Evolutionary conservation across 2,888 invertebrate genomes (phyloP), one percentile per base, ranked within the genome.

Genomic region (Sarcophaga rosellei): DNA sequence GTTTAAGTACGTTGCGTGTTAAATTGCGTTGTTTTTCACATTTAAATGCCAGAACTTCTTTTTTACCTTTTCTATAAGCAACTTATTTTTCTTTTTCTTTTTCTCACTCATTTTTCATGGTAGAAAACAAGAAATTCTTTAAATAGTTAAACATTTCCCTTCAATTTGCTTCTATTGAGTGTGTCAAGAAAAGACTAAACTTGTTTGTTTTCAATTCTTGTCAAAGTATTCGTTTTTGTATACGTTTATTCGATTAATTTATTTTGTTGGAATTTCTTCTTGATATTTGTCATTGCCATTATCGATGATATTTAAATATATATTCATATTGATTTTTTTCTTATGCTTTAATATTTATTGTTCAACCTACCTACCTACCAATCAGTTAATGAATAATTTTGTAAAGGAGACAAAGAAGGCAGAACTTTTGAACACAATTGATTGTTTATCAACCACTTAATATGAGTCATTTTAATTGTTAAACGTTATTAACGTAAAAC

Each of bases 1-100:
- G 15, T 15, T 70, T 23, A 61, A 66, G 47, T 61, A 75, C 59
- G 45, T 80, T 73, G 80, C 80, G 80, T 80, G 80, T 61, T 44
- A 59, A 66, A 10, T 47, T 73, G 20, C 45, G 44, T 66, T 59
- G n/a, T 53, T 12, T 65, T 57, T 23, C 8, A 12, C 35, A 20
- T 69, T 69, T 25, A 45, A 61, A 68, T 57, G 25, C 61, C 61
- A 44, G 11, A 35, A 35, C 35, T 35, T 35, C 35, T 35, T 35
- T 35, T 35, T 10, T 35, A 35, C 35, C 10, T 35, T 10, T 35
- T 8, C 35, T 10, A 35, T 45, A 68, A 45, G 61, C 20, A 59
- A 21, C 11, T 53, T 57, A 23, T 53, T 15, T 17, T 45, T 45
- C 21, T 57, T 17, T 21, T 35, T 20, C 35, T 12, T n/a, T 62